Percentiles rank a stretch among this genome's conserved stretches.
phyloP scores from a whole-genome alignment of 2,113 vertebrate species.

The Vulpes vulpes region DNA sequence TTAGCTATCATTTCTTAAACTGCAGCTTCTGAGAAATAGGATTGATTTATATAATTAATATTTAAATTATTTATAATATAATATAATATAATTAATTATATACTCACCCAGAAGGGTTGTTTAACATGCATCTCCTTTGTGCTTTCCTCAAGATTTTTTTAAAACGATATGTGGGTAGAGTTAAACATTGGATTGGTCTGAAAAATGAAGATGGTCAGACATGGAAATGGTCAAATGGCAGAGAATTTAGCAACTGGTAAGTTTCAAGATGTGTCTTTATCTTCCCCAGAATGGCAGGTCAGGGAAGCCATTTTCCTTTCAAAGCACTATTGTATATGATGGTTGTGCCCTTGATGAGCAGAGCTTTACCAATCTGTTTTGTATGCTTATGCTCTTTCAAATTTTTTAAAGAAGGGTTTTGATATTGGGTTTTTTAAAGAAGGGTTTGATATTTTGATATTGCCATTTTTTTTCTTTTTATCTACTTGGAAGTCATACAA shows the following conservation, averaged over 20 bases:
- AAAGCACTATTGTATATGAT: neutral
- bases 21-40: neutral
- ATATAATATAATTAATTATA: neutral
- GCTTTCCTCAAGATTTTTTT: slow-evolving; percentile 76
- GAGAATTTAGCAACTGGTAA: slow-evolving; percentile 62
- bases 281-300: neutral
- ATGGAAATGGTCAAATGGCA: slow-evolving; percentile 68
- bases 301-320: neutral
- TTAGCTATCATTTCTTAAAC: neutral
- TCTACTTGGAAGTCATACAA: neutral
- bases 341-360: neutral
- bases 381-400: neutral
- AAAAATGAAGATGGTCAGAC: slow-evolving; percentile 44
- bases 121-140: neutral
- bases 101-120: neutral
- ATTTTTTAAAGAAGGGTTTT: neutral
- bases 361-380: neutral
- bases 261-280: neutral
- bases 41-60: too few relatives aligned
- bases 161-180: neutral
- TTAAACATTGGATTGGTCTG: slow-evolving; percentile 74
- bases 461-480: neutral
- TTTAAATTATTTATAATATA: too few relatives aligned
- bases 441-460: neutral
- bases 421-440: neutral